Evolutionary conservation across 1,140 invertebrate genomes (phyloP).

Genomic region (Polypedilum vanderplanki): DNA sequence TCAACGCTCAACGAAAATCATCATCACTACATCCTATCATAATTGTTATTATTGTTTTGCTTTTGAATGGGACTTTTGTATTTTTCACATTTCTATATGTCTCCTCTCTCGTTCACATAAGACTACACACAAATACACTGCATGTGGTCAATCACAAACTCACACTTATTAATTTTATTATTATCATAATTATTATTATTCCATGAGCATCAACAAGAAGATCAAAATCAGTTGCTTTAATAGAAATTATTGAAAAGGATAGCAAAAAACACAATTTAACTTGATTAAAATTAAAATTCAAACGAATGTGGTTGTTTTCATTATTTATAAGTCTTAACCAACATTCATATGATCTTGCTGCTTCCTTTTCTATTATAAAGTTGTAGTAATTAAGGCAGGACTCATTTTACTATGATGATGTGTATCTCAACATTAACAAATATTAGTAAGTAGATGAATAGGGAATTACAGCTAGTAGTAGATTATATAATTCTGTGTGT

Average conservation of each 20-base stretch:
- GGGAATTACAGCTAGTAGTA: not conserved
- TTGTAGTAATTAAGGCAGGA: slow-evolving; percentile 21
- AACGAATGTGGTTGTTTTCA: too few relatives aligned
- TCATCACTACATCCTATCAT: too few relatives aligned
- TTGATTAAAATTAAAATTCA: slow-evolving; percentile 20
- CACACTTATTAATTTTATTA: too few relatives aligned
- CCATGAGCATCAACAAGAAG: too few relatives aligned
- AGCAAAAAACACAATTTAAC: not conserved
- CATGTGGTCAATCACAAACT: too few relatives aligned
- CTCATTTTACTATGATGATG: not conserved
- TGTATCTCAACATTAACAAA: not conserved
- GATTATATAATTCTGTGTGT: not conserved
- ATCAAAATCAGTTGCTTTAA: not conserved
- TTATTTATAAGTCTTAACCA: not conserved
- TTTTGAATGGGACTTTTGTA: too few relatives aligned
- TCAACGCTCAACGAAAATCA: too few relatives aligned
- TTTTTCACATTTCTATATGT: too few relatives aligned
- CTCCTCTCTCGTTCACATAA: too few relatives aligned
- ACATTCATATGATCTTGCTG: not conserved
- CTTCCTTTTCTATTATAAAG: slow-evolving; percentile 1
- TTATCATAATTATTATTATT: too few relatives aligned
- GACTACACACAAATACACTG: too few relatives aligned
- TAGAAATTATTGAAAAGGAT: not conserved
- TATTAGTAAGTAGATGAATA: not conserved
- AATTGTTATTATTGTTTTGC: too few relatives aligned